Conservation (phyloP, 2,888 invertebrate species). For the Notocelia uddmanniana region DNA sequence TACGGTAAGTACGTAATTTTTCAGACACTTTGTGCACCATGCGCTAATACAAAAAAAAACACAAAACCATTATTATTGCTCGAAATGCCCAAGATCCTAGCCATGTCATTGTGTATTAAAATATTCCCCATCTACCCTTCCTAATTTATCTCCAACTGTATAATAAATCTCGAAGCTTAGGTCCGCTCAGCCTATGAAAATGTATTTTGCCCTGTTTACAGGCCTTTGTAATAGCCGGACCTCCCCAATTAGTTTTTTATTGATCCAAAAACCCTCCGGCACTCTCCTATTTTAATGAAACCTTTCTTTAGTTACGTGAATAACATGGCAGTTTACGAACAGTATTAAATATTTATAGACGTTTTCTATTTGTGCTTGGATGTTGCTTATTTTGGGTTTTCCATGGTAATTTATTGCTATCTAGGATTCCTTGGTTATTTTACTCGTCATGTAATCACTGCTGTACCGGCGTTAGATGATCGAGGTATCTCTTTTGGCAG, state of each 20-base stretch:
- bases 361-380: slow-evolving; percentile 19
- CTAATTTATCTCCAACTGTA: slow-evolving; percentile 36
- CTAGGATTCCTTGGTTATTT: not conserved
- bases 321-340: slow-evolving; percentile 46
- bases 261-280: slow-evolving; percentile 55
- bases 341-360: slow-evolving; percentile 54
- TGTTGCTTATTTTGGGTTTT: slow-evolving; percentile 22
- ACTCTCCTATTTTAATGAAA: slow-evolving; percentile 61
- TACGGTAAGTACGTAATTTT: no score
- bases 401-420: slow-evolving; percentile 48
- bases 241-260: slow-evolving; percentile 57
- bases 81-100: slow-evolving; percentile 12
- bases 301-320: slow-evolving; percentile 57
- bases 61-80: slow-evolving; percentile 15
- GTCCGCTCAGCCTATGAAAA: slow-evolving; percentile 41
- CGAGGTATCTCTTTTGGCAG: no score
- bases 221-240: slow-evolving; percentile 40
- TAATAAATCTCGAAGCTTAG: slow-evolving; percentile 44
- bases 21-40: no score
- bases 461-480: no score
- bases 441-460: not conserved
- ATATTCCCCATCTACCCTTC: slow-evolving; percentile 39
- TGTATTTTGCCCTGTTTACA: slow-evolving; percentile 44
- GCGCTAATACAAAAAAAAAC: not conserved
- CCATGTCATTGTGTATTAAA: slow-evolving; percentile 37